Evolutionary conservation across 2,797 vertebrate species (phyloP), one percentile per base, ranked within the genome.

Genomic region (Lacerta bilineata): DNA sequence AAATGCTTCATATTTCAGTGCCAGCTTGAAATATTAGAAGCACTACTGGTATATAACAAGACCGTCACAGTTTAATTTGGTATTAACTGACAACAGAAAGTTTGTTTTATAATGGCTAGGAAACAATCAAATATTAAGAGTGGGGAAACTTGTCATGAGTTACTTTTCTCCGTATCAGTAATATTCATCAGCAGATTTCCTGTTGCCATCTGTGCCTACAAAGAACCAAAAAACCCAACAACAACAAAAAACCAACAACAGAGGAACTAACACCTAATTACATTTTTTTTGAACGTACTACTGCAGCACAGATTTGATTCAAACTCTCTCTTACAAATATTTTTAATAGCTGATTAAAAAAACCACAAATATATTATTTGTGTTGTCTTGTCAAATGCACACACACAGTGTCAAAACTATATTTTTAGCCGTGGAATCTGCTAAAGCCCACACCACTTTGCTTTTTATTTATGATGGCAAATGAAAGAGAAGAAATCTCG

Each of bases 391-490:
- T 97, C 97, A 97, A 95, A 90, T 87, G 92, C 46, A 50, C 46
- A 50, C 50, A 96, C 95, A 93, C 90, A 94, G 94, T 97, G 96
- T 97, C 97, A 96, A 95, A 68, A 95, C 93, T 95, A 27, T 95
- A 97, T 97, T 97, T 96, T 96, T 96, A 97, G 95, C 92, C 92
- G 89, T 7, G 36, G 89, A 96, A 94, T 96, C 96, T 97, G 95
- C 92, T 96, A 97, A 97, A 96, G 97, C 96, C 97, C 96, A 23
- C 75, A 93, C 96, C 96, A 97, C 87, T 94, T 94, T 94, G 92
- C 95, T 94, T 94, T 87, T 93, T 91, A 93, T 97, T 97, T 96
- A 95, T 96, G 96, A 95, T 98, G 97, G 98, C 97, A 98, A 98
- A 98, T 97, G 97, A 98, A 97, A 95, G 95, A 95, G 91, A 76